phyloP scores from a whole-genome alignment of 1,140 invertebrate species.

The Drosophila rhopaloa region DNA sequence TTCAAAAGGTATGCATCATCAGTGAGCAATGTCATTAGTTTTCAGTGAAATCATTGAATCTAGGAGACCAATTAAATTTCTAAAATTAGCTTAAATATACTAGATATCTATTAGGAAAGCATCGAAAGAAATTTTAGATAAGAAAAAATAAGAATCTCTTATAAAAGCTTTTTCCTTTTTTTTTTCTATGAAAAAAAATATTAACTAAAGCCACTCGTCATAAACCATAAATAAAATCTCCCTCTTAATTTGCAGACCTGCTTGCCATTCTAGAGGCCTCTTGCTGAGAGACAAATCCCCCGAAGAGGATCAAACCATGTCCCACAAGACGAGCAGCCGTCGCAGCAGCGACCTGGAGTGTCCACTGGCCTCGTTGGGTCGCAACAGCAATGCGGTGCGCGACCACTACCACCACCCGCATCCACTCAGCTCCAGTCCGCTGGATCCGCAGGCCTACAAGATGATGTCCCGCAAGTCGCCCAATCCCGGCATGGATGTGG shows the following conservation, averaged over 20 bases:
- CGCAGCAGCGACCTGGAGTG: constrained; percentile 85
- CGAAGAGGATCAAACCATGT: constrained; percentile 51
- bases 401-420: constrained; percentile 84
- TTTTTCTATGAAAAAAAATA: no score
- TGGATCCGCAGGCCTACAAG: constrained; percentile 85
- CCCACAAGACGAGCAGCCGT: constrained; percentile 74
- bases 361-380: constrained; percentile 87
- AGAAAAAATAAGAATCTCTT: no score
- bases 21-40: no score
- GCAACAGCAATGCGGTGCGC: constrained; percentile 84
- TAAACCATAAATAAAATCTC: no score
- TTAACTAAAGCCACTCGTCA: no score
- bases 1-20: neutral
- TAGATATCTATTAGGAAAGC: no score
- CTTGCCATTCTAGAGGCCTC: constrained; percentile 21
- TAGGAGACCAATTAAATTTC: no score
- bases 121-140: no score
- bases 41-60: no score
- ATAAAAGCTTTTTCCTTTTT: no score
- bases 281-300: constrained; percentile 10
- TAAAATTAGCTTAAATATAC: no score
- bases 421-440: constrained; percentile 84
- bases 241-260: constrained; percentile 31
- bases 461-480: constrained; percentile 84
- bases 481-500: constrained; percentile 57